A percentile compares a stretch with the other conserved stretches of the same genome.
These are phyloP conservation scores for Margarornis squamiger DNA, from an alignment of 2,797 vertebrate genomes.

Conservation along the genomic window DNA sequence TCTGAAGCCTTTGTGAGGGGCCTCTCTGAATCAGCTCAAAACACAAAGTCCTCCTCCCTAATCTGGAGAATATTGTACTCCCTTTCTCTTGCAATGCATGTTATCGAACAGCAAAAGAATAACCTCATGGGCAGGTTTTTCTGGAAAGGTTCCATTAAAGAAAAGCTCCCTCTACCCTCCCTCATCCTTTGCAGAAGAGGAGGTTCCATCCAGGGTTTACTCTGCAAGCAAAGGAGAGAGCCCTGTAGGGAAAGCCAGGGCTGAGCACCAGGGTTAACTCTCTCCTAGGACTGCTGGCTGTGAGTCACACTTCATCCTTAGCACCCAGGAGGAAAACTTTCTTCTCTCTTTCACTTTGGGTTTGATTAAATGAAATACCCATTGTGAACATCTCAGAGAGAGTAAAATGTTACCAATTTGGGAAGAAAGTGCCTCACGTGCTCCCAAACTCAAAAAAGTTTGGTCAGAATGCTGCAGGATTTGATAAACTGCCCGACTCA, in stretches of 20 bases:
- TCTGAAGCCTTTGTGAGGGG: conserved; percentile 42
- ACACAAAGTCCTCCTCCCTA: conserved; percentile 15
- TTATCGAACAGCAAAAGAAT: conserved; percentile 23
- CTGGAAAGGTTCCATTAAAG: background rate
- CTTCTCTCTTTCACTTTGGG: background rate
- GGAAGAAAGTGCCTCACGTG: background rate
- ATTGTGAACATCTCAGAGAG: background rate
- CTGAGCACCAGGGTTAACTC: background rate
- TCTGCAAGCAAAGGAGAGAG: background rate
- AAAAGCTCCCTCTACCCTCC: background rate
- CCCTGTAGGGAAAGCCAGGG: background rate
- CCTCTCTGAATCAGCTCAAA: conserved; percentile 50
- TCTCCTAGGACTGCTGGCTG: background rate
- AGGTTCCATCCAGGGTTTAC: background rate
- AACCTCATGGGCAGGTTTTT: background rate
- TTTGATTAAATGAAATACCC: background rate
- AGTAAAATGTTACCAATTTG: background rate
- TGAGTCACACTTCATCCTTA: background rate
- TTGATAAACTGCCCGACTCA: background rate
- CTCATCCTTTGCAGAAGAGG: background rate
- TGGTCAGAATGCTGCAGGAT: background rate
- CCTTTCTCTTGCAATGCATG: conserved; percentile 14
- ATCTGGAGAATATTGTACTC: background rate
- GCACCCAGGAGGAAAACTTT: background rate
- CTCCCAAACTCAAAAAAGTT: background rate